Base-by-base conservation (phyloP, 1,140 invertebrate genomes). In the Pentalonia nigronervosa region DNA sequence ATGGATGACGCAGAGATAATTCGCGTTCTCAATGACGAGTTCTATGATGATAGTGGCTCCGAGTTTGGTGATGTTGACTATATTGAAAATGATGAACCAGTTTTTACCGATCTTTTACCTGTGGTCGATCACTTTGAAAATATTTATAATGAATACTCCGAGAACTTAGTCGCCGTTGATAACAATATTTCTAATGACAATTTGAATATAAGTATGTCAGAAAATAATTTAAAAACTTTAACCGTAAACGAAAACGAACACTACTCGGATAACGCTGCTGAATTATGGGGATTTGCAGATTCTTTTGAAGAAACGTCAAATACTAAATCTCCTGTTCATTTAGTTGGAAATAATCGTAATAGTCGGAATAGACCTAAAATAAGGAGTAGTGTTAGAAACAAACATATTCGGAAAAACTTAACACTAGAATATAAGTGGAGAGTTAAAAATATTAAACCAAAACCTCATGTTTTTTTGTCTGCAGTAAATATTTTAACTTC, bases 101-200 rank as follows among this genome's bases (percentile, higher is more conserved):
- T 81, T 81, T 81, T 20, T 81, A 81, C 34, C 76, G 76, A 81
- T 81, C 34, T 81, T 81, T 81, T 81, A 81, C 76, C 76, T 14
- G 34, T 81, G 8, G 76, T 81, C 76, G 34, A 76, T 34, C 67
- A n/a, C 30, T 81, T 81, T 81, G 67, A 23, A 9, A 83, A 83
- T 83, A 83, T 83, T 83, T 83, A 17, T 83, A 83, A 83, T 41
- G 81, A 41, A 83, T 41, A 83, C 67, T 76, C n/a, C 67, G 67
- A 34, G 14, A 76, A 76, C 67, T n/a, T n/a, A 76, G n/a, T 36
- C 67, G n/a, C 36, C 30, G 30, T 67, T 67, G 67, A 34, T 76
- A 76, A 76, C 36, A 76, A 83, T 83, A 83, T 83, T 83, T 83
- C 34, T 41, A 83, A 83, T 83, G 81, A 20, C 41, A 3, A 83